phyloP scores from a whole-genome alignment of 2,797 vertebrate species.

The Enteromius paludinosus region DNA sequence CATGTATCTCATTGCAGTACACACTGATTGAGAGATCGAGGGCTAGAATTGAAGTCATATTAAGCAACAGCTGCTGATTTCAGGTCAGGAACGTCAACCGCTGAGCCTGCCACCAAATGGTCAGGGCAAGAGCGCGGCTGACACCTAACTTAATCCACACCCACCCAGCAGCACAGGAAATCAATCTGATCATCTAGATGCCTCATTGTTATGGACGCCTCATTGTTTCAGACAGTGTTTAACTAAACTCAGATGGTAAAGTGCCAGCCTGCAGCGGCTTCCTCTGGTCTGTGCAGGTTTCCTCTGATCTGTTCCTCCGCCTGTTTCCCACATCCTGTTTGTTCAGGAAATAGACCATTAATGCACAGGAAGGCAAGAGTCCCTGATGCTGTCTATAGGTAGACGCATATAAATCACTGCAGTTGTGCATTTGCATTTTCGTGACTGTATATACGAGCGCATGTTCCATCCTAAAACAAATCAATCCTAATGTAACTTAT shows the following conservation, averaged over 20 bases:
- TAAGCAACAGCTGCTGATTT: conserved; percentile 62
- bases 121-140: conserved; percentile 21
- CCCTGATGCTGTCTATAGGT: conserved; percentile 1
- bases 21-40: conserved; percentile 56
- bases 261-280: conserved; percentile 48
- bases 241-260: conserved; percentile 25
- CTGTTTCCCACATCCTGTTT: conserved; percentile 70
- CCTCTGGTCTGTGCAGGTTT: conserved; percentile 55
- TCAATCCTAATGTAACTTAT: conserved; percentile 5
- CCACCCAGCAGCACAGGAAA: conserved; percentile 35
- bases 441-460: background rate
- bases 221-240: conserved; percentile 21
- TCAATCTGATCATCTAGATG: conserved; percentile 12
- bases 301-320: conserved; percentile 64
- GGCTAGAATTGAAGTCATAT: conserved; percentile 61
- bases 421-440: background rate
- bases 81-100: conserved; percentile 38
- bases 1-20: conserved; percentile 57
- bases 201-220: conserved; percentile 9
- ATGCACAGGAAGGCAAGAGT: conserved; percentile 57
- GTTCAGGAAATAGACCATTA: conserved; percentile 63
- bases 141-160: conserved; percentile 47
- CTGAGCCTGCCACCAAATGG: conserved; percentile 57
- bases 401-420: background rate
- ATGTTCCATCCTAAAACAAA: background rate